Conservation (phyloP, 2,797 vertebrate species). For the Hippocampus kuda region DNA sequence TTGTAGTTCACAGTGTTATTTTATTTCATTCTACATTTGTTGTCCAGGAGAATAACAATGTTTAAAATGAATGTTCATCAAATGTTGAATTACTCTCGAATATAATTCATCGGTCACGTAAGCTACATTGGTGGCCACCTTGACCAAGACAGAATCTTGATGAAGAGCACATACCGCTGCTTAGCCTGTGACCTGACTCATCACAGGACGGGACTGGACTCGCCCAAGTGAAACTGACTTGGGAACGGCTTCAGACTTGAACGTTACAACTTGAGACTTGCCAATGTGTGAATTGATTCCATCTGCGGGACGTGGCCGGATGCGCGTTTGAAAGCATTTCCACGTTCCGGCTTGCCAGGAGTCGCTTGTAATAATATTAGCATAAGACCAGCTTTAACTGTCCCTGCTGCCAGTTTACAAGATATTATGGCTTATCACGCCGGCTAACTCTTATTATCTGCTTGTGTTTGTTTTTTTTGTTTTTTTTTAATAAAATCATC, state of each 20-base stretch:
- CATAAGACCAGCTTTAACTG: slow-evolving; percentile 65
- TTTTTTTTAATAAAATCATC: slow-evolving; percentile 38
- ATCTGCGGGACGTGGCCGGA: slow-evolving; percentile 22
- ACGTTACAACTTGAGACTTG: neutral
- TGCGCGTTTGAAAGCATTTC: slow-evolving; percentile 49
- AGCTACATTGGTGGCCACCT: too few relatives aligned
- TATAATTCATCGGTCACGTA: too few relatives aligned
- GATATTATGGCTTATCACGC: slow-evolving; percentile 68
- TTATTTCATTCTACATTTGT: too few relatives aligned
- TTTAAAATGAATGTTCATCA: too few relatives aligned
- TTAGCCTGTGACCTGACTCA: neutral
- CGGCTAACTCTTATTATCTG: slow-evolving; percentile 67
- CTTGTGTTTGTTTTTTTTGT: slow-evolving; percentile 36
- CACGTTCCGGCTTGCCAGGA: slow-evolving; percentile 50
- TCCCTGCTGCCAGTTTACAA: slow-evolving; percentile 67
- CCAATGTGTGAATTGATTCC: neutral
- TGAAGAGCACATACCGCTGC: too few relatives aligned
- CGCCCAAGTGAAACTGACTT: too few relatives aligned
- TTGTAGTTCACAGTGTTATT: too few relatives aligned
- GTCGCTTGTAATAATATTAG: slow-evolving; percentile 61
- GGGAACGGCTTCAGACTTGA: neutral
- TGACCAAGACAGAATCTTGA: too few relatives aligned
- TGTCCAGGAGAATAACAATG: too few relatives aligned
- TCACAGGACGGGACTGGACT: neutral
- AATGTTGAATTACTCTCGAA: too few relatives aligned